A percentile compares a stretch with the other conserved stretches of the same genome.
Evolutionary conservation across 2,113 vertebrate genomes (phyloP).

Genomic region (Cettia cetti): DNA sequence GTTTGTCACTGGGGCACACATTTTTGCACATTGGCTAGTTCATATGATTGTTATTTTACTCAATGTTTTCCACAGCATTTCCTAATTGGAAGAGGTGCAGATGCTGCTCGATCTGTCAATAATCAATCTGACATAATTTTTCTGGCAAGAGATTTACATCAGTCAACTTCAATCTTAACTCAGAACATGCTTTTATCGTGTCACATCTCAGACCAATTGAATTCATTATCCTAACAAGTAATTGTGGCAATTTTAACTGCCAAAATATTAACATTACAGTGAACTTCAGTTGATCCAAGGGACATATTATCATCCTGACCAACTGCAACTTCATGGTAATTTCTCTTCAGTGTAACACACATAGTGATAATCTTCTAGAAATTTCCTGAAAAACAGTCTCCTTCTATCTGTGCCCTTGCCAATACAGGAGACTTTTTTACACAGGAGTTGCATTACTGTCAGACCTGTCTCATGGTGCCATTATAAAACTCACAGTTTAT

Average conservation of each 20-base stretch:
- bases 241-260: background rate
- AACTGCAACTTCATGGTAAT: background rate
- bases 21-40: background rate
- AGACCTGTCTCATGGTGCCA: background rate
- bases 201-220: background rate
- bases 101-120: background rate
- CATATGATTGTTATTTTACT: background rate
- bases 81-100: background rate
- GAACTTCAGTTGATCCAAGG: background rate
- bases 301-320: background rate
- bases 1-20: background rate
- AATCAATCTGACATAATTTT: background rate
- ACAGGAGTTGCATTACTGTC: background rate
- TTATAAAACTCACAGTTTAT: background rate
- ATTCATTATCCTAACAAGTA: background rate
- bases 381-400: background rate
- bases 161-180: background rate
- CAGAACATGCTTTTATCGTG: background rate
- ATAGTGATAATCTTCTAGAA: background rate
- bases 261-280: background rate
- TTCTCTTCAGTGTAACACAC: background rate
- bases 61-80: background rate
- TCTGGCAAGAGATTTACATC: background rate
- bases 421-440: background rate
- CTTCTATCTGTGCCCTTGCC: background rate